Evolutionary conservation across 1,140 invertebrate genomes (phyloP), one percentile per base, ranked within the genome.

Genomic region (Sarcophaga bullata): DNA sequence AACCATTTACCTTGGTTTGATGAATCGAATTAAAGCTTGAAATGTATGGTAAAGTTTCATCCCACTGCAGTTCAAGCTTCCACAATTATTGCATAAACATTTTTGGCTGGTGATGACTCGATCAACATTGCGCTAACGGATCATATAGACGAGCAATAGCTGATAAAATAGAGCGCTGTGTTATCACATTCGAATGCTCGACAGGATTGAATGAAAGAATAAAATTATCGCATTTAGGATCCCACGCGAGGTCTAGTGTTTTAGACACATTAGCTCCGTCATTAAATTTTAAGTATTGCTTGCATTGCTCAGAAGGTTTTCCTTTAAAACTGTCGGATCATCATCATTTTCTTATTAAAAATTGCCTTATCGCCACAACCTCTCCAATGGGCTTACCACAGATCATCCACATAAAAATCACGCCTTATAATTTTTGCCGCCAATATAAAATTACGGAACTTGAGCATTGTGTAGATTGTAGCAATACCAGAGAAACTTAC

Each of bases 201-300:
- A 17, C 3, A 46, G 81, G 81, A 6, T 8, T 50, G 19, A 82
- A 82, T 11, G 73, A 13, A 78, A 82, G 62, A 9, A 76, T 78
- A 62, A 82, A 82, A 11, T 52, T 54, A 62, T 82, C 73, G 78
- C 37, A 80, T 37, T 81, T 50, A 62, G 49, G 82, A 50, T 83
- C 72, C 81, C 80, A 81, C 9, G 72, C 47, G 8, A 80, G 73
- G 11, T 46, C 82, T 6, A 73, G 37, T 7, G 76, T 68, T 19
- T 84, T 84, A 4, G 83, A 62, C 8, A 82, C 50, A 46, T 82
- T 37, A 10, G 52, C 73, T 13, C 82, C 82, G 19, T 83, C 80
- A 47, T 83, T 37, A 11, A 83, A 84, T 25, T 84, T 80, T 3
- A 82, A 15, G 8, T 81, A 19, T 19, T 73, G 47, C 19, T 84